Evolutionary conservation across 2,888 invertebrate genomes (phyloP), one percentile per base, ranked within the genome.

Genomic region (Drosophila cognata): DNA sequence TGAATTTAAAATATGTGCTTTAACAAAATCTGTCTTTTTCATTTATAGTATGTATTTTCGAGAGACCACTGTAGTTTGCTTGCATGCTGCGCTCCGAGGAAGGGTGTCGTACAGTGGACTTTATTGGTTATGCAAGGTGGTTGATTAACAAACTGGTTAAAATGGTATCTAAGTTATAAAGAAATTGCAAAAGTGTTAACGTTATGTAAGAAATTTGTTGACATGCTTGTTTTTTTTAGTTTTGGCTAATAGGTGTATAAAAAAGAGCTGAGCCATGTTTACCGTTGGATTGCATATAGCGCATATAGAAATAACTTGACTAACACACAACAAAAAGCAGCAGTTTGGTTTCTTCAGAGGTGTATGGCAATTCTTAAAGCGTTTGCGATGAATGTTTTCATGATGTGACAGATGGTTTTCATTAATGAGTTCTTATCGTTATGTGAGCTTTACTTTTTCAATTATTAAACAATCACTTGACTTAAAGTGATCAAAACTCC

Each of bases 251-350:
- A 56, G 56, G 65, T 87, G 52, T 70, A 68, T 29, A 50, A 50
- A 65, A 67, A 65, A 65, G 68, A 75, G 41, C 56, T 72, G 63
- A 76, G 58, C 74, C 74, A 80, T 90, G 83, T 71, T 86, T 86
- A 86, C 86, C 86, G 74, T 88, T 81, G 59, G 67, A 53, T 65
- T 65, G 52, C 38, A 16, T 43, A 31, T 29, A 29, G 28, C 55
- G 25, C 36, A 56, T 38, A 38, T n/a, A 56, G 36, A 63, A 53
- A 62, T 38, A 71, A 77, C 66, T 77, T 84, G 84, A 77, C 82
- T 76, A 81, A 88, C 75, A 76, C 78, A 81, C 71, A 86, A 89
- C 55, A 71, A 71, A 71, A 79, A 84, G 79, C 89, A 73, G 79
- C 88, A 60, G 81, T 51, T 67, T 67, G 82, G 56, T 71, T 69